Conservation (phyloP, 1,140 invertebrate species). For the Xylocopa sonorina region DNA sequence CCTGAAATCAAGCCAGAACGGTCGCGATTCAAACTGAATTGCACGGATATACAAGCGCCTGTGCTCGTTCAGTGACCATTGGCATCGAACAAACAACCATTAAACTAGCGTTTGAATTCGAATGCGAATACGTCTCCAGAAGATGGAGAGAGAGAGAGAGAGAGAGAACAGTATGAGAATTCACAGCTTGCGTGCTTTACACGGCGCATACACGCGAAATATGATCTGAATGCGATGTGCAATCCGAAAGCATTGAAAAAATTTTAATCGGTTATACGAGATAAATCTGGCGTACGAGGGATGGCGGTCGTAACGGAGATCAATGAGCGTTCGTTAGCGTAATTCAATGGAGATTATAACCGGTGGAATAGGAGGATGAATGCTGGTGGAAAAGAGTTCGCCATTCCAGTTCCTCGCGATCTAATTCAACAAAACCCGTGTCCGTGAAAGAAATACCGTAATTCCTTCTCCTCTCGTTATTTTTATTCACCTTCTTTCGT, state of each 20-base stretch:
- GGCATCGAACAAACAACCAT: not conserved
- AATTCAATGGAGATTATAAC: constrained; percentile 25
- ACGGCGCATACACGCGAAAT: too few relatives aligned
- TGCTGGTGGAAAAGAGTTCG: not conserved
- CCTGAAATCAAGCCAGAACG: not conserved
- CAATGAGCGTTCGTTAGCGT: constrained; percentile 29
- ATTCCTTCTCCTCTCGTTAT: not conserved
- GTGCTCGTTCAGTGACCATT: not conserved
- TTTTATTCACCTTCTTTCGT: not conserved
- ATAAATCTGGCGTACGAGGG: not conserved
- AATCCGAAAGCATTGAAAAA: too few relatives aligned
- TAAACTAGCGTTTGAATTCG: not conserved
- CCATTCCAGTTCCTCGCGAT: constrained; percentile 1
- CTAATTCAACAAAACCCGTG: not conserved
- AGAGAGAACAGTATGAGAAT: not conserved
- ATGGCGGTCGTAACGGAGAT: too few relatives aligned
- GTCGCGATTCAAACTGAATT: not conserved
- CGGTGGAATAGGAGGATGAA: constrained; percentile 1
- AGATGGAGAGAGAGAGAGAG: too few relatives aligned
- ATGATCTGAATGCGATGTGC: too few relatives aligned
- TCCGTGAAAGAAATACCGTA: not conserved
- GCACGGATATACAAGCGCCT: not conserved
- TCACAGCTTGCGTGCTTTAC: not conserved
- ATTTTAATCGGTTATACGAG: not conserved
- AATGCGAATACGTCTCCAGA: too few relatives aligned